Evolutionary conservation across 2,888 invertebrate species (phyloP).

Genomic region (Drosophila kokeensis): DNA sequence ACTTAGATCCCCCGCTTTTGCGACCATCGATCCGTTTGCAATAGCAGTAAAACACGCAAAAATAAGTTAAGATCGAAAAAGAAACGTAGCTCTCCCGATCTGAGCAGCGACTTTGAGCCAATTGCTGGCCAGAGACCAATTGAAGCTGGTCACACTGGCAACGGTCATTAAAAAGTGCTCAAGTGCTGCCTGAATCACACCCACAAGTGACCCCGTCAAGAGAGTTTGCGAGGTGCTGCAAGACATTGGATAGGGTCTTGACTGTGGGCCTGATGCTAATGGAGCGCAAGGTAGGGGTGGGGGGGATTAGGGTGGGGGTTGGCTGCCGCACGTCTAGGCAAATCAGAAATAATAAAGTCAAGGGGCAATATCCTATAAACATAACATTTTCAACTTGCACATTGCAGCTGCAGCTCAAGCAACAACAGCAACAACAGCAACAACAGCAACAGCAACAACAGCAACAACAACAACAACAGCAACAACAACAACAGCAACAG

Average conservation of each 20-base stretch:
- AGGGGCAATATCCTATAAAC: conserved; percentile 73
- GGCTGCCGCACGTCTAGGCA: conserved; percentile 22
- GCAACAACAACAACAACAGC: conserved; percentile 38
- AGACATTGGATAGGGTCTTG: conserved; percentile 11
- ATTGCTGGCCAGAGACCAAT: neutral
- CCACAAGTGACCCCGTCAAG: conserved; percentile 4
- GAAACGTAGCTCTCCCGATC: neutral
- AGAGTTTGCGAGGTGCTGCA: conserved; percentile 13
- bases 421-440: conserved; percentile 18
- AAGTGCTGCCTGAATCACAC: conserved; percentile 6
- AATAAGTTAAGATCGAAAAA: neutral
- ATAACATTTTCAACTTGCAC: conserved; percentile 40
- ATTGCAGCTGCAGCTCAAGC: conserved; percentile 20
- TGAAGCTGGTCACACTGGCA: conserved; percentile 1
- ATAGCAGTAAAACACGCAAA: neutral
- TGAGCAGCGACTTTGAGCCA: neutral
- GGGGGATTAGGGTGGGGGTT: neutral
- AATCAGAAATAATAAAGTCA: conserved; percentile 68
- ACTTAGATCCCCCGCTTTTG: neutral
- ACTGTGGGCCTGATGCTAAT: neutral
- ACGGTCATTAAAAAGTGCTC: neutral
- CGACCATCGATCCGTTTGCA: neutral
- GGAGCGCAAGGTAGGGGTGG: neutral
- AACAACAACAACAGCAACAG: conserved; percentile 19
- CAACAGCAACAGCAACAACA: conserved; percentile 10